These are phyloP conservation scores for Ligdia adustata DNA, from an alignment of 2,888 invertebrate genomes.

Conservation along the genomic window DNA sequence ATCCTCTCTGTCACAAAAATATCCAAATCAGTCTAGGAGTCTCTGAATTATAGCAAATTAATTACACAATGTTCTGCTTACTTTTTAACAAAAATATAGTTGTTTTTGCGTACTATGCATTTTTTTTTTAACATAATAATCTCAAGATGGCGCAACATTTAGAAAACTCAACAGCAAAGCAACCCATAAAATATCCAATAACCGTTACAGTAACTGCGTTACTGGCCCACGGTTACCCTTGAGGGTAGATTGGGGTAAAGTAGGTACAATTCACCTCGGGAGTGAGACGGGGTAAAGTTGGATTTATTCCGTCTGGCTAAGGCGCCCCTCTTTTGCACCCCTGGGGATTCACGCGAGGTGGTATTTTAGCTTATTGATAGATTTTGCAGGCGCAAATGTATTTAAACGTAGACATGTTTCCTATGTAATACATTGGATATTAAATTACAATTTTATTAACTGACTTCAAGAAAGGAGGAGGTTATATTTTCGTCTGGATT, in stretches of 20 bases:
- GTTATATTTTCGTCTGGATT: background rate
- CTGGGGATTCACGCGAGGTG: no score
- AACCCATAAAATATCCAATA: conserved; percentile 9
- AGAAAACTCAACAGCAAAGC: background rate
- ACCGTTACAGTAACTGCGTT: conserved; percentile 16
- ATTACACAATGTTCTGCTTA: no score
- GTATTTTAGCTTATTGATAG: conserved; percentile 6
- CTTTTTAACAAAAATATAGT: no score
- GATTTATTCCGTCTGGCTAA: conserved; percentile 18
- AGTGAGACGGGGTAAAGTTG: background rate
- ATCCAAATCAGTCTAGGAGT: no score
- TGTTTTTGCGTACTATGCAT: no score
- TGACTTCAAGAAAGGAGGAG: background rate
- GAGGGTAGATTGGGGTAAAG: conserved; percentile 1
- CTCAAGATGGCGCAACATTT: no score
- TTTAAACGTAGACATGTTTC: background rate
- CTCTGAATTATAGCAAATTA: no score
- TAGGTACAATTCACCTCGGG: background rate
- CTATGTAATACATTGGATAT: background rate
- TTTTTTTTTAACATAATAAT: no score
- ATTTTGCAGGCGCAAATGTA: conserved; percentile 6
- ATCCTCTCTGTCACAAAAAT: no score
- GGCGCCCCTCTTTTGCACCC: no score
- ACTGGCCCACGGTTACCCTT: conserved; percentile 8
- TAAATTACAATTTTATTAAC: no score